These are phyloP conservation scores for Drosophila nigricruria DNA, from an alignment of 2,888 invertebrate species.

Conservation along the genomic window DNA sequence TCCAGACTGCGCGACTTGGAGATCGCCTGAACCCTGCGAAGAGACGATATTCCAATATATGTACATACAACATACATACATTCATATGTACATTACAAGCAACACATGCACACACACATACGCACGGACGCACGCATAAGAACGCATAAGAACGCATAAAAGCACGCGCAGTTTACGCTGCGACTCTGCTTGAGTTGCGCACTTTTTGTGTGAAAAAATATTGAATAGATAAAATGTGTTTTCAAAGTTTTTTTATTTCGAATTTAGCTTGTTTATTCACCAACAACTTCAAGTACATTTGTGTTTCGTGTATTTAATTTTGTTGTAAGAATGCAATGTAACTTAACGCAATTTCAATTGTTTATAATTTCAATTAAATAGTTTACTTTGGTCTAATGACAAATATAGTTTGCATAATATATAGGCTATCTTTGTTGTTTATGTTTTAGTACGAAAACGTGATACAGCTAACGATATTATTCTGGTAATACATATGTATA, in stretches of 20 bases:
- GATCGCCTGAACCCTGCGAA: too few species aligned
- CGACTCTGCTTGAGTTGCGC: too few species aligned
- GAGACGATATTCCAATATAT: too few species aligned
- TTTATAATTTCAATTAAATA: slow-evolving; percentile 30
- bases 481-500: neutral
- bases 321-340: slow-evolving; percentile 43
- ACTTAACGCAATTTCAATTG: slow-evolving; percentile 54
- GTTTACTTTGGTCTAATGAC: slow-evolving; percentile 26
- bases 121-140: too few species aligned
- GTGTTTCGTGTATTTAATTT: slow-evolving; percentile 50
- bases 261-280: slow-evolving; percentile 77
- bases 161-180: too few species aligned
- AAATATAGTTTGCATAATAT: slow-evolving; percentile 17
- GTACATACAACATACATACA: too few species aligned
- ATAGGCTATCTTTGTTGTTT: neutral
- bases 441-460: neutral
- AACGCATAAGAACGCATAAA: too few species aligned
- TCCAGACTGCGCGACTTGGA: too few species aligned
- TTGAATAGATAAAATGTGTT: neutral
- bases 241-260: slow-evolving; percentile 6
- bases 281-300: slow-evolving; percentile 80
- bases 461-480: slow-evolving; percentile 3
- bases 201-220: too few species aligned
- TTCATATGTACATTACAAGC: too few species aligned
- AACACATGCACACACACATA: too few species aligned